phyloP scores from a whole-genome alignment of 2,113 vertebrate species.

The Ceratotherium simum region DNA sequence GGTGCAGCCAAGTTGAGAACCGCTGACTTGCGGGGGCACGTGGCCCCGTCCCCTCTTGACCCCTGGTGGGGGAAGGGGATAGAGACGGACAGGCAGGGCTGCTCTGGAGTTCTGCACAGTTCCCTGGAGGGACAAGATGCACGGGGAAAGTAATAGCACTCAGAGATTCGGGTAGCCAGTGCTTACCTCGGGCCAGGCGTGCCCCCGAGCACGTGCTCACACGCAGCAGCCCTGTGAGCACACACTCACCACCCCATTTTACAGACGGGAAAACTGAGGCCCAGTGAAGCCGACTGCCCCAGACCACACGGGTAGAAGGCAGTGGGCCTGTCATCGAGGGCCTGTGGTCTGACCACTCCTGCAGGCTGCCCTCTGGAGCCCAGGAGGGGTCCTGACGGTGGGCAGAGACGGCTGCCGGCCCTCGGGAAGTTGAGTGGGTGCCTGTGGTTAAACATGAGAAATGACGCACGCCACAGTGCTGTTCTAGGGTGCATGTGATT shows the following conservation, averaged over 20 bases:
- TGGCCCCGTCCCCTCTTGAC: fast-evolving
- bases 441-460: not conserved
- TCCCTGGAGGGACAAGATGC: no score
- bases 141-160: not conserved
- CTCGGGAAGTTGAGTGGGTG: not conserved
- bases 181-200: not conserved
- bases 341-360: not conserved
- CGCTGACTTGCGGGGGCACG: not conserved
- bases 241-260: no score
- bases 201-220: not conserved
- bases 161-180: not conserved
- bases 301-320: not conserved
- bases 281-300: not conserved
- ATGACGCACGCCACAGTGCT: not conserved
- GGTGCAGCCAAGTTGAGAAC: not conserved
- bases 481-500: not conserved
- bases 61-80: not conserved
- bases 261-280: not conserved
- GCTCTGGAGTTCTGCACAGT: not conserved
- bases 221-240: not conserved
- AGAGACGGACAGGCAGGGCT: not conserved
- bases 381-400: not conserved
- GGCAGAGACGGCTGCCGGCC: not conserved
- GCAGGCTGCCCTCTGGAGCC: not conserved
- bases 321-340: not conserved